Evolutionary conservation across 2,797 vertebrate species (phyloP).

Genomic region (Percopsis omiscomaycus): DNA sequence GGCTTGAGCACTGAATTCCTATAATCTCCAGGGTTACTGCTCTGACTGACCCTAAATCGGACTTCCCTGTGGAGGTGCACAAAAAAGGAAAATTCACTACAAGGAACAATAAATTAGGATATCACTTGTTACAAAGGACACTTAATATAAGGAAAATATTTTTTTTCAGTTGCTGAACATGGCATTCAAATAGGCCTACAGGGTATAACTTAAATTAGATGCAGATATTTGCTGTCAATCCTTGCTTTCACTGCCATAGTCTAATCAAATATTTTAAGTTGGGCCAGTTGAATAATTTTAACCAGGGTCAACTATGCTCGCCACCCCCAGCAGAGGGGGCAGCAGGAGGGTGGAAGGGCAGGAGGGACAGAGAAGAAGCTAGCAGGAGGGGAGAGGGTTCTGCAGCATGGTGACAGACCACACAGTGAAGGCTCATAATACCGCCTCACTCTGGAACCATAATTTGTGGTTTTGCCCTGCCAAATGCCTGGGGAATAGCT

Average conservation of each 20-base stretch:
- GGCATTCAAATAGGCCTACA: no score
- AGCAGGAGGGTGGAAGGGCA: conserved; percentile 62
- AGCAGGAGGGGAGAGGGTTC: conserved; percentile 52
- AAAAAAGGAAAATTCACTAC: no score
- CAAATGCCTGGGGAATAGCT: conserved; percentile 56
- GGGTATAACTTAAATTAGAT: not conserved
- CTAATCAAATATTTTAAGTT: conserved; percentile 41
- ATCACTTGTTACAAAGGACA: no score
- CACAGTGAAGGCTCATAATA: conserved; percentile 68
- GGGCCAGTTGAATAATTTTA: conserved; percentile 69
- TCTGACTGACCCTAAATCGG: no score
- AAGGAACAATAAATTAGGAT: no score
- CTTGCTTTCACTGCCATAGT: not conserved
- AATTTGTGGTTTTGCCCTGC: conserved; percentile 67
- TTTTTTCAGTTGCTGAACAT: no score
- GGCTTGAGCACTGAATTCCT: no score
- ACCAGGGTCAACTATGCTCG: conserved; percentile 72
- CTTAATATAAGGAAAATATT: no score
- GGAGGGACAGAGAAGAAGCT: conserved; percentile 29
- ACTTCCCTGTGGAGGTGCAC: no score
- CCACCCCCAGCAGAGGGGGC: conserved; percentile 72
- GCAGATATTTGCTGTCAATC: conserved; percentile 19
- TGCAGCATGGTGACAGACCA: conserved; percentile 65
- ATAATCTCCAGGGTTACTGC: no score
- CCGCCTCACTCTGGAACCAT: conserved; percentile 57